Evolutionary conservation across 2,113 vertebrate species (phyloP), one percentile per base, ranked within the genome.

Genomic region (Pica pica): DNA sequence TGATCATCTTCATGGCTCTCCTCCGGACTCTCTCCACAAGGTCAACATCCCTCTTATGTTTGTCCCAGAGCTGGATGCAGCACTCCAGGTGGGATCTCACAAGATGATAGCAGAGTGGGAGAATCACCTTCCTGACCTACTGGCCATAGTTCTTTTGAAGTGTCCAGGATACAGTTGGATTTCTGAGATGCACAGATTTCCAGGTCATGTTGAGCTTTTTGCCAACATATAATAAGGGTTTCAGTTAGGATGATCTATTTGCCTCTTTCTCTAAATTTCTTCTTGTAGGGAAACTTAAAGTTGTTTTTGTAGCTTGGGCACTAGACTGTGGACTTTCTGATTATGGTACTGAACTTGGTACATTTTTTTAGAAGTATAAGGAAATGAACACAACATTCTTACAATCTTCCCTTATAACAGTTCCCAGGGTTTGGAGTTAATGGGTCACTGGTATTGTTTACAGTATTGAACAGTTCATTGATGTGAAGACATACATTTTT

Each of bases 391-490:
- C 2, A 2, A 53, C 27, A 46, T 61, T 90, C 33, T 83, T 88
- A 93, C 31, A 94, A 41, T 68, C 27, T 88, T 75, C n/a, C 37
- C 52, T 92, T 77, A 42, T 69, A 84, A 69, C 23, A 49, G 9
- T 75, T 96, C 60, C 57, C 69, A 91, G 37, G 7, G 27, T 77
- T 90, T 95, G 35, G 14, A 93, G 35, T 64, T 83, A 94, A 96
- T 52, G 70, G 84, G 63, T 96, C 80, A 93, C 33, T 93, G 86
- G 12, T 75, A 64, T 37, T 97, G 74, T 89, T 94, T 93, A 82
- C 33, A 31, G 18, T 83, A 90, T 78, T 63, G 80, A 94, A 84
- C 69, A 92, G 73, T 71, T 93, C 89, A 87, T 37, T 92, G 82
- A 83, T 50, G 61, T 1, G 0, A 82, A 89, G 21, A 78, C 93